A percentile compares a stretch with the other conserved stretches of the same genome.
These are phyloP conservation scores for Clistopyga incitator DNA, from an alignment of 2,888 invertebrate species.

Conservation along the genomic window DNA sequence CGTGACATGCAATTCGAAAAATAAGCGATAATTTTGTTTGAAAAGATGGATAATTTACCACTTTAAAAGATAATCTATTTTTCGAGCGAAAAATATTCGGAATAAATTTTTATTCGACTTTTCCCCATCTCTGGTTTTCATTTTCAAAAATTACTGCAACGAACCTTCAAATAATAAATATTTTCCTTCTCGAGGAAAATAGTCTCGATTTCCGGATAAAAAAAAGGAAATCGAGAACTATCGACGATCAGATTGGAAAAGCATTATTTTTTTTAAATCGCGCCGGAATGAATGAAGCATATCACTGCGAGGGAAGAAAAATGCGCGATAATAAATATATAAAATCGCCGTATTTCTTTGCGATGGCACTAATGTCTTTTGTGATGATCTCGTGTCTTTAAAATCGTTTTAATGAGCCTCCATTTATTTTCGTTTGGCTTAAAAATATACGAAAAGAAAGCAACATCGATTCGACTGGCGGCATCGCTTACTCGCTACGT, in stretches of 20 bases:
- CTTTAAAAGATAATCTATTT: too few relatives aligned
- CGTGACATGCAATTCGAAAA: too few relatives aligned
- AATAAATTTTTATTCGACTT: too few relatives aligned
- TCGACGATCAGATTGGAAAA: neutral
- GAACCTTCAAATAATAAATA: neutral
- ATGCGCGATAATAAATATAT: constrained; percentile 33
- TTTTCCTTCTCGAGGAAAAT: neutral
- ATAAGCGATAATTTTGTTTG: too few relatives aligned
- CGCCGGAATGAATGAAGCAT: constrained; percentile 68
- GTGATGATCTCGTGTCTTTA: constrained; percentile 40
- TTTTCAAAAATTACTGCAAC: neutral
- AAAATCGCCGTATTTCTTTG: constrained; percentile 25
- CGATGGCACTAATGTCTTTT: constrained; percentile 64
- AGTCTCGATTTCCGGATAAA: constrained; percentile 3
- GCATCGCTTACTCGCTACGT: constrained; percentile 64
- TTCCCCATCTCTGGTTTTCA: too few relatives aligned
- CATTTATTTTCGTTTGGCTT: constrained; percentile 12
- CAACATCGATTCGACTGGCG: constrained; percentile 74
- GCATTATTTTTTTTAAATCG: constrained; percentile 28
- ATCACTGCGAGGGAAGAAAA: constrained; percentile 63
- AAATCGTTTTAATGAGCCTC: constrained; percentile 56
- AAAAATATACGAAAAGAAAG: constrained; percentile 71
- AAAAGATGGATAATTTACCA: too few relatives aligned
- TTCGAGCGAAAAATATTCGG: too few relatives aligned
- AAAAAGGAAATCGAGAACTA: neutral